phyloP scores from a whole-genome alignment of 2,113 vertebrate genomes.

The Cheirogaleus medius region DNA sequence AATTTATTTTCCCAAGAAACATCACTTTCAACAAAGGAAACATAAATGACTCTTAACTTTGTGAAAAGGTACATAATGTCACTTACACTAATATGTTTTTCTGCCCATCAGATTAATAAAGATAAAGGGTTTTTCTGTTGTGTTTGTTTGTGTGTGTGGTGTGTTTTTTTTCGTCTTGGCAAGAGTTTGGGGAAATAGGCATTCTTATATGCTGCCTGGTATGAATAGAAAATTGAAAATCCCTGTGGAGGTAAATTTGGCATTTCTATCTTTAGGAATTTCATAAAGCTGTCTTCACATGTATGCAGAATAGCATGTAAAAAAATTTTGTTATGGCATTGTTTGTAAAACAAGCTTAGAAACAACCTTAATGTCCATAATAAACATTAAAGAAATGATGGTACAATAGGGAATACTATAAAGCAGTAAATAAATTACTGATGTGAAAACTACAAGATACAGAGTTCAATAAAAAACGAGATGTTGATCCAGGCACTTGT shows the following conservation, averaged over 20 bases:
- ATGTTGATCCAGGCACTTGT: neutral
- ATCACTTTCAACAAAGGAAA: conserved; percentile 22
- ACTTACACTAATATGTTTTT: neutral
- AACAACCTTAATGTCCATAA: neutral
- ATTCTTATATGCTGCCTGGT: neutral
- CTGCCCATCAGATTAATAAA: neutral
- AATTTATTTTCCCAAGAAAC: neutral
- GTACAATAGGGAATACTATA: neutral
- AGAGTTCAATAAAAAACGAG: neutral
- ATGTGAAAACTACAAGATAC: neutral
- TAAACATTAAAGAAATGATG: neutral
- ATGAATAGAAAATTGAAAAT: conserved; percentile 7
- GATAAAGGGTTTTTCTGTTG: neutral
- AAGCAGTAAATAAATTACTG: neutral
- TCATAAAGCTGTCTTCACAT: neutral
- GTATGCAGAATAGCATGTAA: neutral
- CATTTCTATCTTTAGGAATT: neutral
- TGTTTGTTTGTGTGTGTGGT: neutral
- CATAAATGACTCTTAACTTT: neutral
- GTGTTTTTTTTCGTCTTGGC: neutral
- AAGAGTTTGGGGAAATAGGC: neutral
- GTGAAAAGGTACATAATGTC: neutral
- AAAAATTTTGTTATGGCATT: neutral
- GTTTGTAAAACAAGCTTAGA: conserved; percentile 1
- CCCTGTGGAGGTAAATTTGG: neutral